phyloP scores from a whole-genome alignment of 2,797 vertebrate species.

The Menidia menidia region DNA sequence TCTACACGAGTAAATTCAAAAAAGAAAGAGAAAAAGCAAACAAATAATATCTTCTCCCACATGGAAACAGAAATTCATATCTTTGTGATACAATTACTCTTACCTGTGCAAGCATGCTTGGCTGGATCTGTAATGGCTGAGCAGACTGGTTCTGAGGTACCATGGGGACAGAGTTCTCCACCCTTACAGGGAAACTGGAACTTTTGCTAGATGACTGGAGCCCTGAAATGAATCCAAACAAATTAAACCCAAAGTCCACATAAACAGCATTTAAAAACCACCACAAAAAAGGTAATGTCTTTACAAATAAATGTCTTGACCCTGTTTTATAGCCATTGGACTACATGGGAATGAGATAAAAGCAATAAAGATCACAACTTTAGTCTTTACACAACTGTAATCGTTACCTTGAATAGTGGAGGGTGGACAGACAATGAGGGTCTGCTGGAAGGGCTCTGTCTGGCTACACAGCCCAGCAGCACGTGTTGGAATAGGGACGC shows the following conservation, averaged over 20 bases:
- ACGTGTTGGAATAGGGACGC: conserved; percentile 92
- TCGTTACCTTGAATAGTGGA: conserved; percentile 91
- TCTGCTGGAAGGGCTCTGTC: conserved; percentile 97
- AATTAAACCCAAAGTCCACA: not conserved
- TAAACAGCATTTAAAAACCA: not conserved
- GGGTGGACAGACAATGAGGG: conserved; percentile 97
- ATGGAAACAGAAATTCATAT: not conserved
- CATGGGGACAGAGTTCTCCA: conserved; percentile 94
- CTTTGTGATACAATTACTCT: conserved; percentile 28
- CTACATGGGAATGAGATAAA: not conserved
- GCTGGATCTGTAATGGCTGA: conserved; percentile 96
- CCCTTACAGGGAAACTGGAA: conserved; percentile 93
- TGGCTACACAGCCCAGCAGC: conserved; percentile 93
- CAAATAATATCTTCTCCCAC: not conserved
- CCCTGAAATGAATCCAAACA: conserved; percentile 73
- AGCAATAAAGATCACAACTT: not conserved
- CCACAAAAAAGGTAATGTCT: too few relatives aligned
- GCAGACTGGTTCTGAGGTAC: conserved; percentile 94
- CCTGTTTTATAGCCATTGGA: not conserved
- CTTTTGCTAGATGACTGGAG: conserved; percentile 93
- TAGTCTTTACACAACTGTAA: not conserved
- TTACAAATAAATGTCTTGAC: not conserved
- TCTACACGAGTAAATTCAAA: too few relatives aligned
- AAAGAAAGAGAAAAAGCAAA: too few relatives aligned
- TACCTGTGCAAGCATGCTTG: conserved; percentile 97